Conservation (phyloP, 2,888 invertebrate species). For the Diploptera punctata region DNA sequence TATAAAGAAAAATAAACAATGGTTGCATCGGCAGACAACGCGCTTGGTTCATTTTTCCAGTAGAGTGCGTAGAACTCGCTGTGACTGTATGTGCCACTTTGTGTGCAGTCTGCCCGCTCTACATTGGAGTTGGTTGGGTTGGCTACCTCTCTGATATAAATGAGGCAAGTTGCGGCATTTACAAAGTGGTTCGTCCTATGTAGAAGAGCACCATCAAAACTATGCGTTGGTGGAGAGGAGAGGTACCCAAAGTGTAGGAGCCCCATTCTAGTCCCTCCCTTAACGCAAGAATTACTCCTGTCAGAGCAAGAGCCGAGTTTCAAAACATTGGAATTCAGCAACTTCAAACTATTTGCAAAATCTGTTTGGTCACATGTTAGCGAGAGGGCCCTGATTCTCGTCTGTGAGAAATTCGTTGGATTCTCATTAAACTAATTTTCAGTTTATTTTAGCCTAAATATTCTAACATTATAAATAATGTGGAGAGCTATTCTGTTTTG, state of each 20-base stretch:
- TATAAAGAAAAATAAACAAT: too few relatives aligned
- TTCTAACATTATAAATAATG: too few relatives aligned
- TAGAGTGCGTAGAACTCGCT: neutral
- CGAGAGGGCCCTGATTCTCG: too few relatives aligned
- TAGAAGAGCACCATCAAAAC: slow-evolving; percentile 20
- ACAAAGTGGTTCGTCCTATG: slow-evolving; percentile 33
- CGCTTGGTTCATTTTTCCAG: neutral
- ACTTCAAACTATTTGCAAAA: neutral
- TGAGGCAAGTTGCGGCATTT: slow-evolving; percentile 39
- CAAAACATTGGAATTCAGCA: neutral
- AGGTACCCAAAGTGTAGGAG: neutral
- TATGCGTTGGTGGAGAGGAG: neutral
- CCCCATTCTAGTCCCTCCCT: too few relatives aligned
- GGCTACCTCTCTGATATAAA: slow-evolving; percentile 33
- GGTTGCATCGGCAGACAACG: too few relatives aligned
- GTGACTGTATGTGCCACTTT: neutral
- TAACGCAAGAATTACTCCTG: slow-evolving; percentile 2
- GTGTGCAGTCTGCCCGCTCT: neutral
- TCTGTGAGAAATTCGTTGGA: too few relatives aligned
- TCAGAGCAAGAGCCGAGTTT: neutral
- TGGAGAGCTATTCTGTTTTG: too few relatives aligned
- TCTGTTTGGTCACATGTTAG: too few relatives aligned
- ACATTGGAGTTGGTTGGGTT: slow-evolving; percentile 10
- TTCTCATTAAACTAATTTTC: too few relatives aligned
- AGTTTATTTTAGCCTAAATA: too few relatives aligned